Evolutionary conservation across 2,888 invertebrate genomes (phyloP).

Genomic region (Sympetrum striolatum): DNA sequence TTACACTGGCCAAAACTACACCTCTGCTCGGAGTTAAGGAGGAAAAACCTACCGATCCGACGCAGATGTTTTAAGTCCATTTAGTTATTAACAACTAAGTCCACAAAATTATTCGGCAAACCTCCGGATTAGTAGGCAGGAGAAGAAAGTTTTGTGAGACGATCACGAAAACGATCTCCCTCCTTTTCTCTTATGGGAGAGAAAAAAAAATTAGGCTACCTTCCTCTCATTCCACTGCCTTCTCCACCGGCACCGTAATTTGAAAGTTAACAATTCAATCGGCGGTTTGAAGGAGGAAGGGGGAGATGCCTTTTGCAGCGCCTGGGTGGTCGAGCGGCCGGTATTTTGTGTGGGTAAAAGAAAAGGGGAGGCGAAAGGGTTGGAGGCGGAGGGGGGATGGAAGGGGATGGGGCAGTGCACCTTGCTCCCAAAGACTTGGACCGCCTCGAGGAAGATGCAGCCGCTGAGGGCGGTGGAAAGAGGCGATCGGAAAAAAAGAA

Average conservation of each 20-base stretch:
- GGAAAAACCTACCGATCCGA: background rate
- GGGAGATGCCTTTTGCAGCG: background rate
- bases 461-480: background rate
- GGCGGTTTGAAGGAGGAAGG: background rate
- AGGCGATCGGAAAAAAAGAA: too few species aligned
- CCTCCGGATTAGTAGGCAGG: conserved; percentile 4
- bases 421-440: background rate
- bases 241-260: conserved; percentile 20
- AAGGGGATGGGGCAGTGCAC: background rate
- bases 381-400: background rate
- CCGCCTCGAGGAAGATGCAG: background rate
- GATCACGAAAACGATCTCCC: background rate
- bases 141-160: background rate
- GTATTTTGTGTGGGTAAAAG: conserved; percentile 22
- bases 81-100: conserved; percentile 23
- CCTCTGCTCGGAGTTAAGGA: background rate
- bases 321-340: background rate
- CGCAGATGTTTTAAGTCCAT: conserved; percentile 18
- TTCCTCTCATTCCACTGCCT: background rate
- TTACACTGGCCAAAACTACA: background rate
- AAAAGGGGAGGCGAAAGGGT: background rate
- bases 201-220: background rate
- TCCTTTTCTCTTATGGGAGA: background rate
- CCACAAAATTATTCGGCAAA: conserved; percentile 19
- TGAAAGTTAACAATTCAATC: conserved; percentile 44